Conservation (phyloP, 2,888 invertebrate species). For the Sericinus montela region DNA sequence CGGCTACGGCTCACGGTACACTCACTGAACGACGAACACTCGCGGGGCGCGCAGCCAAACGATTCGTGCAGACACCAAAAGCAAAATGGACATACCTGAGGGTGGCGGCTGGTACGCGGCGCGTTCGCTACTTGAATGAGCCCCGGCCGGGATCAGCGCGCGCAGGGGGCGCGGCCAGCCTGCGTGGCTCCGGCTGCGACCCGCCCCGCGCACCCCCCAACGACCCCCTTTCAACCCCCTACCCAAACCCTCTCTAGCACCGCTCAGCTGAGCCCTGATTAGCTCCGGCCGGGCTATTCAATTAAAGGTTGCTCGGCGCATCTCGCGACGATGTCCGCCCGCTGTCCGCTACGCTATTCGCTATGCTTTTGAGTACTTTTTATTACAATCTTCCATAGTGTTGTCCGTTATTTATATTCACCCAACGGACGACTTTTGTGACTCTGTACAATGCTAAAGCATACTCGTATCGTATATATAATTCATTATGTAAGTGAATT, state of each 20-base stretch:
- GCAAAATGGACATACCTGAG: constrained; percentile 78
- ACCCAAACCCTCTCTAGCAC: constrained; percentile 42
- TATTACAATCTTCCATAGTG: constrained; percentile 57
- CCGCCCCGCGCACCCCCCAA: constrained; percentile 50
- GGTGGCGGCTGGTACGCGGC: constrained; percentile 74
- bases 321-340: constrained; percentile 48
- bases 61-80: constrained; percentile 65
- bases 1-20: constrained; percentile 32
- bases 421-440: constrained; percentile 28
- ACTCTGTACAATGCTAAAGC: neutral
- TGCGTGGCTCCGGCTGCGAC: constrained; percentile 74
- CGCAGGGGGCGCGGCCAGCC: constrained; percentile 81
- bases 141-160: constrained; percentile 77
- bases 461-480: too few species aligned
- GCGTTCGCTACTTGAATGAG: constrained; percentile 78
- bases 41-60: constrained; percentile 60
- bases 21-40: constrained; percentile 69
- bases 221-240: constrained; percentile 36
- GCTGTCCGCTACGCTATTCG: constrained; percentile 30
- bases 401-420: constrained; percentile 52
- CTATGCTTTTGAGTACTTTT: constrained; percentile 52
- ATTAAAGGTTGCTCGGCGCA: constrained; percentile 74
- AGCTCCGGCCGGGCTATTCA: constrained; percentile 75
- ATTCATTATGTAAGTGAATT: too few species aligned
- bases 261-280: constrained; percentile 77